Evolutionary conservation across 2,888 invertebrate species (phyloP), one percentile per base, ranked within the genome.

Genomic region (Acleris emargana): DNA sequence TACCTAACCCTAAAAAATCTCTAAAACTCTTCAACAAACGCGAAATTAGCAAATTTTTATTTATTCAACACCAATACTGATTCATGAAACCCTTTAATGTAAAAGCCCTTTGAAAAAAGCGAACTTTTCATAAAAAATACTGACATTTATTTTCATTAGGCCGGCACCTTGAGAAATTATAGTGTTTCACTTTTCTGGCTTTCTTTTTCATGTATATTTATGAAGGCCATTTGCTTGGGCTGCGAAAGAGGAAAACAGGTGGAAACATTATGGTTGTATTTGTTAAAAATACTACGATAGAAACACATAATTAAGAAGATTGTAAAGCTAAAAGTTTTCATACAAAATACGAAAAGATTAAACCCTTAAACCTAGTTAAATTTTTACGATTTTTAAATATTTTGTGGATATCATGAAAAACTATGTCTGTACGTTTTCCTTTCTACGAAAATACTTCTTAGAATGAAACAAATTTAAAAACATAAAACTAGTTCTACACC

Each of bases 151-250:
- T 66, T 57, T 57, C 25, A 66, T 66, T 57, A 61, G 5, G 22
- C 47, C 25, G 38, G 20, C 55, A 45, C 60, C 59, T 51, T 61
- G 50, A 66, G 55, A 57, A 66, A 57, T 55, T 57, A 66, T 66
- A 61, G 55, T 61, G 57, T 61, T 52, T 57, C 57, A 61, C 38
- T 61, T 66, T 51, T 57, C 50, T 17, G 60, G 45, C 20, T 55
- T 32, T 17, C 43, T 17, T 25, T 64, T 55, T n/a, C 32, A 17
- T 59, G 16, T 45, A 47, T 66, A 55, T 66, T 61, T 66, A 66
- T 66, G 32, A 52, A 50, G 32, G 45, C 22, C 49, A 59, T 64
- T 64, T 55, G 32, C 60, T 53, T 54, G 20, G 42, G 58, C 59
- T 49, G 20, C 9, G 20, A 17, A 22, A 64, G 18, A 50, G 50